Evolutionary conservation across 2,113 vertebrate genomes (phyloP).

Genomic region (Brienomyrus longianalis): DNA sequence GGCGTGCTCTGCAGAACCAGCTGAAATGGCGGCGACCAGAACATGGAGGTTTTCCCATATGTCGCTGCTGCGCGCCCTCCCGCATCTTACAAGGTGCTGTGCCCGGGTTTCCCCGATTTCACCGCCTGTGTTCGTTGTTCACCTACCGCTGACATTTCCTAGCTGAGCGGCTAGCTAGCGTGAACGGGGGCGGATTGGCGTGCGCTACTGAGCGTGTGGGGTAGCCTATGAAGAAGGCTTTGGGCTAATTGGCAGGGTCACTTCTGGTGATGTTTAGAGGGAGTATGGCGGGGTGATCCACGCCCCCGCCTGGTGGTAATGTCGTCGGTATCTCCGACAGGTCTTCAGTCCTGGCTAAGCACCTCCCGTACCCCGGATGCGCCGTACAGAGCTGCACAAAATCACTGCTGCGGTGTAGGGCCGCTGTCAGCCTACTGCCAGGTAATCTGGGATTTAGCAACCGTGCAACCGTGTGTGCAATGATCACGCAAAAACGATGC

Average conservation of each 20-base stretch:
- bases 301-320: not conserved
- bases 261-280: not conserved
- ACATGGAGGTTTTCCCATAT: not conserved
- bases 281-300: not conserved
- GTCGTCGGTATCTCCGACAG: not conserved
- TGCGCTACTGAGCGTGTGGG: not conserved
- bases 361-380: not conserved
- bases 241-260: not conserved
- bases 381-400: not conserved
- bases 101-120: not conserved
- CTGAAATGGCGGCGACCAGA: not conserved
- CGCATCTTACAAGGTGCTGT: not conserved
- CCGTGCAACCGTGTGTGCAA: not conserved
- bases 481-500: not conserved
- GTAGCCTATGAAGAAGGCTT: not conserved
- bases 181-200: not conserved
- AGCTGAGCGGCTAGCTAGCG: not conserved
- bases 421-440: not conserved
- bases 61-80: not conserved
- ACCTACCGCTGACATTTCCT: not conserved
- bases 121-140: not conserved
- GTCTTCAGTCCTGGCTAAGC: not conserved
- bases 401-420: not conserved
- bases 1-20: not conserved
- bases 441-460: not conserved